Conservation (phyloP, 2,113 vertebrate species). For the Gyps fulvus region DNA sequence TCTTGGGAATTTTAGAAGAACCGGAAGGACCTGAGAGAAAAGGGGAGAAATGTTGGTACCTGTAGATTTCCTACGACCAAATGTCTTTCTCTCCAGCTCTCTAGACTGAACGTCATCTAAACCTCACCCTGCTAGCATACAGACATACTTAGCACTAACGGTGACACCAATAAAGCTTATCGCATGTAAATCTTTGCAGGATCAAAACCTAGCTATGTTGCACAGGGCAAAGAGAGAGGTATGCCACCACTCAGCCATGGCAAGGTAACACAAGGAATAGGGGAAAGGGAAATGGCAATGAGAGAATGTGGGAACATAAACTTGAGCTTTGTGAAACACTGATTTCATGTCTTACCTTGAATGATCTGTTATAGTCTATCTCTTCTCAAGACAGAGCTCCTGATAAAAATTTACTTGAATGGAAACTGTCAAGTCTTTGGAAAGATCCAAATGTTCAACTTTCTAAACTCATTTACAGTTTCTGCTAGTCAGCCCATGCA, state of each 20-base stretch:
- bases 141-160: not conserved
- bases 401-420: slow-evolving; percentile 71
- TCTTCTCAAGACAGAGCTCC: slow-evolving; percentile 73
- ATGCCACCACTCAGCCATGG: not conserved
- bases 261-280: slow-evolving; percentile 62
- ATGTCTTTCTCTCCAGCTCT: not conserved
- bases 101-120: not conserved
- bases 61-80: not conserved
- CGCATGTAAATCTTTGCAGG: not conserved
- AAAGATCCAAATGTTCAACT: slow-evolving; percentile 9
- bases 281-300: not conserved
- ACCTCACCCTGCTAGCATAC: not conserved
- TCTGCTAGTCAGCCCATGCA: not conserved
- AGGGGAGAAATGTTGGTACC: not conserved
- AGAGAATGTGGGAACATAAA: slow-evolving; percentile 27
- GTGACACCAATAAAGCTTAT: not conserved
- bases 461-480: not conserved
- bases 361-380: slow-evolving; percentile 56
- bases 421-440: slow-evolving; percentile 62
- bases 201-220: not conserved
- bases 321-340: slow-evolving; percentile 9
- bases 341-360: slow-evolving; percentile 72
- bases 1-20: not conserved
- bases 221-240: not conserved
- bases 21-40: not conserved